Percentiles rank a stretch among this genome's conserved stretches.
Conservation (phyloP, 1,140 invertebrate genomes). For the Macrobrachium rosenbergii region DNA sequence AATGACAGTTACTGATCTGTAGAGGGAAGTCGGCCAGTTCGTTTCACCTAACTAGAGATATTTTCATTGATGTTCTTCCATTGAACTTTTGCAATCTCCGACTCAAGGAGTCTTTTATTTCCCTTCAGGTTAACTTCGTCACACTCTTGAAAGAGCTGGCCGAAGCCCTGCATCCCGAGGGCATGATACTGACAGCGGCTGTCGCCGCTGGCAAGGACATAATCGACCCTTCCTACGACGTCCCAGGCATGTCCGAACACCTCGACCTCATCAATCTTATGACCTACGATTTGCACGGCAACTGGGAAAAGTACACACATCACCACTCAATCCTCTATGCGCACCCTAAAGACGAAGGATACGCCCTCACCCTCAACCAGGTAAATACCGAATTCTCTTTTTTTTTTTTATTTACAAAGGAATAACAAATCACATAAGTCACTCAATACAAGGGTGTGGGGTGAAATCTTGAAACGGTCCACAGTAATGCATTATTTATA, state of each 20-base stretch:
- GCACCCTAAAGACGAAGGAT: conserved; percentile 50
- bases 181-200: conserved; percentile 75
- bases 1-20: too few species aligned
- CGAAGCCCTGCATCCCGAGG: conserved; percentile 82
- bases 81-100: too few species aligned
- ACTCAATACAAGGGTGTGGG: not conserved
- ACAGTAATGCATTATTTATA: too few species aligned
- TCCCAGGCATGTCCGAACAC: conserved; percentile 69
- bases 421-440: too few species aligned
- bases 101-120: too few species aligned
- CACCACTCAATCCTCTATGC: conserved; percentile 71
- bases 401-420: not conserved
- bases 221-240: conserved; percentile 71
- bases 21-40: too few species aligned
- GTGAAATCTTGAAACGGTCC: not conserved
- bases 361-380: conserved; percentile 69
- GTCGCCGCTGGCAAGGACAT: conserved; percentile 72
- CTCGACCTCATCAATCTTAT: conserved; percentile 74
- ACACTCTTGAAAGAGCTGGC: conserved; percentile 78
- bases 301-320: conserved; percentile 69
- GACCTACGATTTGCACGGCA: conserved; percentile 72
- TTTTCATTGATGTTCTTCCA: too few species aligned
- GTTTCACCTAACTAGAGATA: too few species aligned
- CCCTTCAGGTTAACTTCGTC: conserved; percentile 72
- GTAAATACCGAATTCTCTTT: conserved; percentile 63